Evolutionary conservation across 1,140 invertebrate genomes (phyloP).

Genomic region (Andrena cerasifolii): DNA sequence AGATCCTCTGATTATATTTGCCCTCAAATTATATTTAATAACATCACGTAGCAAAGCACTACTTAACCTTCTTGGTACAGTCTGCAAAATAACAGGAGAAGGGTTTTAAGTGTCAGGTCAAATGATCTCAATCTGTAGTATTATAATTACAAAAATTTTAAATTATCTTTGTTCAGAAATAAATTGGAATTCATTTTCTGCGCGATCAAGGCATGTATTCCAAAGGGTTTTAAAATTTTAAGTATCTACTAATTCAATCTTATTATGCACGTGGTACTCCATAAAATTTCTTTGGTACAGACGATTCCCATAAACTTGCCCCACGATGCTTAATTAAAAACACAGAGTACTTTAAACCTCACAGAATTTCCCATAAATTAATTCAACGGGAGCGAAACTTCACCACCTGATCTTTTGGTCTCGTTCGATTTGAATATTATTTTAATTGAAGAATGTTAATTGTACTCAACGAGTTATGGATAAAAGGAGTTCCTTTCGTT

Average conservation of each 20-base stretch:
- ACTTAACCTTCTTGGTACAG: no score
- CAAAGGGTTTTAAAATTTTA: not conserved
- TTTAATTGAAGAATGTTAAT: not conserved
- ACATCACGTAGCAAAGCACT: no score
- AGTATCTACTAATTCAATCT: not conserved
- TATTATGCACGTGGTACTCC: not conserved
- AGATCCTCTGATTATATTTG: no score
- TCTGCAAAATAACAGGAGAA: no score
- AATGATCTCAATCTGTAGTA: no score
- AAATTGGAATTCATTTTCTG: not conserved
- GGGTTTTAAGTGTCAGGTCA: no score
- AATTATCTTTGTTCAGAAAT: no score
- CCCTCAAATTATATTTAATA: no score
- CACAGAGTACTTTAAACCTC: not conserved
- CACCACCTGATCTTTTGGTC: not conserved
- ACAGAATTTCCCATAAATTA: not conserved
- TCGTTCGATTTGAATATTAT: not conserved
- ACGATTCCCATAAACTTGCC: conserved; percentile 9
- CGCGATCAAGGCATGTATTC: no score
- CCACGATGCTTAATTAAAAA: not conserved
- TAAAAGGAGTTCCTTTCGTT: not conserved
- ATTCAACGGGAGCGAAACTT: not conserved
- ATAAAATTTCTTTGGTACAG: not conserved
- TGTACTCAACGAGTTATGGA: not conserved
- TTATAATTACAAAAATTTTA: no score